A percentile compares a stretch with the other conserved stretches of the same genome.
These are phyloP conservation scores for Yponomeuta evonymella DNA, from an alignment of 2,888 invertebrate species.

Conservation along the genomic window DNA sequence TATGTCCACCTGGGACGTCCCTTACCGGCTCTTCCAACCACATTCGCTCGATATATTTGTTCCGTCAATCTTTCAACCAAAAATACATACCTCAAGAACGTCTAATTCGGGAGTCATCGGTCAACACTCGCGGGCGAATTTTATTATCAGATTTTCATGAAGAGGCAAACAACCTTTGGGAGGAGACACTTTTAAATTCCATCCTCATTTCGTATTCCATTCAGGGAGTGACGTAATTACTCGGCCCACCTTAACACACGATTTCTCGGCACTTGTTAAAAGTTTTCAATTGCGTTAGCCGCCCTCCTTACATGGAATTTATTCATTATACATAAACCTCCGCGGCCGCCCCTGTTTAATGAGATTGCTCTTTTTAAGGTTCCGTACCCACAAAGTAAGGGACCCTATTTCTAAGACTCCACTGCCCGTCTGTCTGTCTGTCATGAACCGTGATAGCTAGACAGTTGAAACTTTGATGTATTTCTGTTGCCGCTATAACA, in stretches of 20 bases:
- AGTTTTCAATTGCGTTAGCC: slow-evolving; percentile 75
- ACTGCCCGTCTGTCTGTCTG: too few relatives aligned
- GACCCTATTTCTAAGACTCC: too few relatives aligned
- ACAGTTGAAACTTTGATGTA: too few relatives aligned
- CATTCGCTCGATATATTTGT: too few relatives aligned
- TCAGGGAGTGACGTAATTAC: slow-evolving; percentile 60
- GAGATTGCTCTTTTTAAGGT: slow-evolving; percentile 59
- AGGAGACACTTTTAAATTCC: slow-evolving; percentile 50
- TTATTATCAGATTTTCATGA: slow-evolving; percentile 63
- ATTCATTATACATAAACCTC: slow-evolving; percentile 66
- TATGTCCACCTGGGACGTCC: too few relatives aligned
- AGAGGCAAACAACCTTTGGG: slow-evolving; percentile 29
- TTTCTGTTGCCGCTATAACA: too few relatives aligned
- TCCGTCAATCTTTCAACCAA: too few relatives aligned
- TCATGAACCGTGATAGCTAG: too few relatives aligned
- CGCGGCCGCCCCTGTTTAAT: slow-evolving; percentile 54
- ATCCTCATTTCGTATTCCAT: slow-evolving; percentile 66
- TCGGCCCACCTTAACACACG: slow-evolving; percentile 71
- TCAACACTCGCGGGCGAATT: slow-evolving; percentile 40
- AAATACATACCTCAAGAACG: slow-evolving; percentile 3
- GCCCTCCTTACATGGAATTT: slow-evolving; percentile 68
- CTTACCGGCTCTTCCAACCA: too few relatives aligned
- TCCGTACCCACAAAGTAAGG: too few relatives aligned
- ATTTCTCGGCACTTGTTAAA: slow-evolving; percentile 75
- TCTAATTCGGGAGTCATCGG: slow-evolving; percentile 36